phyloP scores from a whole-genome alignment of 2,113 vertebrate species.

The Sarotherodon lohbergeri region DNA sequence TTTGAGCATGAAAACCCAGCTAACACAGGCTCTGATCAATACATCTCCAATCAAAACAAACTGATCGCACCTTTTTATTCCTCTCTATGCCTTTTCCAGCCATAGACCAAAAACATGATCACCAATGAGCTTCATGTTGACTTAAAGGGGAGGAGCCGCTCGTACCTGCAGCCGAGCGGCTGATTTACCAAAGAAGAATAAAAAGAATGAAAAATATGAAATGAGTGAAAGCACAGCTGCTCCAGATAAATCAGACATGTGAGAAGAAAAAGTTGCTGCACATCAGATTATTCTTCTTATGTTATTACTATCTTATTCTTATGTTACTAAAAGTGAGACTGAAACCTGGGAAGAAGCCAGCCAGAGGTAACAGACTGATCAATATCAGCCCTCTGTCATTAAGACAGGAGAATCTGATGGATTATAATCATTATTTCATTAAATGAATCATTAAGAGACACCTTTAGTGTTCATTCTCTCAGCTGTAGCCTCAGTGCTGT shows the following conservation, averaged over 20 bases:
- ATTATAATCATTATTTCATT: not conserved
- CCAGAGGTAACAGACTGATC: not conserved
- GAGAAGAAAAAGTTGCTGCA: not conserved
- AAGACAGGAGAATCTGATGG: not conserved
- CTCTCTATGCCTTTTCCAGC: not conserved
- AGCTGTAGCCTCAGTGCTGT: not conserved
- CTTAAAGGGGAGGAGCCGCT: not conserved
- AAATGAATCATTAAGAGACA: not conserved
- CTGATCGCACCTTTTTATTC: not conserved
- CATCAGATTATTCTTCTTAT: not conserved
- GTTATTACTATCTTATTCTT: too few species aligned
- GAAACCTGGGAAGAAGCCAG: not conserved
- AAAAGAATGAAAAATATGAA: not conserved
- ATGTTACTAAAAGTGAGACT: not conserved
- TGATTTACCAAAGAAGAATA: not conserved
- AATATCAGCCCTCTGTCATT: not conserved
- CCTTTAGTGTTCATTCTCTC: not conserved
- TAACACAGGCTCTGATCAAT: not conserved
- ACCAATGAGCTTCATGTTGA: not conserved
- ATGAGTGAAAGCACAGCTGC: not conserved
- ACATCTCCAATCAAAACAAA: not conserved
- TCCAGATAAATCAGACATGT: not conserved
- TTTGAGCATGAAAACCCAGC: not conserved
- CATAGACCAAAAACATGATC: not conserved
- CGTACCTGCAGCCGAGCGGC: not conserved